phyloP scores from a whole-genome alignment of 2,888 invertebrate genomes.

The Hartigia nigra region DNA sequence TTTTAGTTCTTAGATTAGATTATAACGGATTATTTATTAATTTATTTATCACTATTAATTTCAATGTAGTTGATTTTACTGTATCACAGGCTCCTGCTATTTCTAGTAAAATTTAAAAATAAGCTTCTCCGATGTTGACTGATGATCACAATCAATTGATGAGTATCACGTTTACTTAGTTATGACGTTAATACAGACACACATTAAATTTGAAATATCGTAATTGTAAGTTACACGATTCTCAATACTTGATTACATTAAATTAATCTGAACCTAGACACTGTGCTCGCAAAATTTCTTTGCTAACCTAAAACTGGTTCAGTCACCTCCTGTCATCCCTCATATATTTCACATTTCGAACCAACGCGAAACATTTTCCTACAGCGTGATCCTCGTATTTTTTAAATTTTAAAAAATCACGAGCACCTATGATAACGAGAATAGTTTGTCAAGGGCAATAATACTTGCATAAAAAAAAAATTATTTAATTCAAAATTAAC shows the following conservation, averaged over 20 bases:
- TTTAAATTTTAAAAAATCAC: not conserved
- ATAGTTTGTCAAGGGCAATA: not conserved
- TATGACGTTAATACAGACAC: not conserved
- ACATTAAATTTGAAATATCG: not conserved
- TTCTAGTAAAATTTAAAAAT: not conserved
- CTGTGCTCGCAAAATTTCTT: not conserved
- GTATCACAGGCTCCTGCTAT: not conserved
- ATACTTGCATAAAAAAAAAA: not conserved
- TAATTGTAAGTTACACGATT: not conserved
- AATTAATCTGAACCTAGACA: not conserved
- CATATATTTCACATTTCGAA: not conserved
- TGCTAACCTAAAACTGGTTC: not conserved
- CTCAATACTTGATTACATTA: not conserved
- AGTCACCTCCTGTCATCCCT: not conserved
- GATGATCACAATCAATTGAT: not conserved
- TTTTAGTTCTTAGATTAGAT: not conserved
- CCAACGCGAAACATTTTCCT: not conserved
- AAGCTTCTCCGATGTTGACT: not conserved
- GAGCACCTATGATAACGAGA: not conserved
- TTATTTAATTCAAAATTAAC: not conserved
- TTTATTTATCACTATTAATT: not conserved
- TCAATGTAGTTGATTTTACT: not conserved
- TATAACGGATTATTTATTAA: not conserved
- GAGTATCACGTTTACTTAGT: not conserved
- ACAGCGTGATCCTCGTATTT: not conserved